Conservation (phyloP, 1,140 invertebrate species). For the Platyscapa corneri region DNA sequence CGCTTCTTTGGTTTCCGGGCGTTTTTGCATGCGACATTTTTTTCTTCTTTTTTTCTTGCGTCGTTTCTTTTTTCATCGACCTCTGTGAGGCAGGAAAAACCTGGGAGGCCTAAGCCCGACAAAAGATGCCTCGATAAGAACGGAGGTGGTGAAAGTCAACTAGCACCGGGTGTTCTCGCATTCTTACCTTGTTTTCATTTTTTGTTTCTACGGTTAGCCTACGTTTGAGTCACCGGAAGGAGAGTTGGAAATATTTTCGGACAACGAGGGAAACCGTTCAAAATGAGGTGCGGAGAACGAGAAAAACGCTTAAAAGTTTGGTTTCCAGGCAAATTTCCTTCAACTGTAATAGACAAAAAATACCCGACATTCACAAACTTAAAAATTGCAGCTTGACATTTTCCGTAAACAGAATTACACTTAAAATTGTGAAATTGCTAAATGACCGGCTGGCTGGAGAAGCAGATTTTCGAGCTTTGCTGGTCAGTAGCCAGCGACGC, state of each 20-base stretch:
- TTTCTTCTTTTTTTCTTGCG: not conserved
- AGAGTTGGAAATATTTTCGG: slow-evolving; percentile 15
- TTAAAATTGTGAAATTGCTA: not conserved
- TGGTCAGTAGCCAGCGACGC: not conserved
- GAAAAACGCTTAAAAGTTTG: slow-evolving; percentile 5
- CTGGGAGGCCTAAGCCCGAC: slow-evolving; percentile 9
- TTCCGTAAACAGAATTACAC: not conserved
- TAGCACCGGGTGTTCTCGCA: slow-evolving; percentile 27
- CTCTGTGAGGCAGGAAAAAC: not conserved
- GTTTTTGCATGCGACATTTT: slow-evolving; percentile 35
- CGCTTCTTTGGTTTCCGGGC: not conserved
- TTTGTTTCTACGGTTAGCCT: not conserved
- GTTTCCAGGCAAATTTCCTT: not conserved
- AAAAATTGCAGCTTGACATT: not conserved
- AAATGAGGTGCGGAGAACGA: not conserved
- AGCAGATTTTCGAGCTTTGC: not conserved
- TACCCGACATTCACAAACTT: not conserved
- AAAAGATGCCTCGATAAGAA: slow-evolving; percentile 44
- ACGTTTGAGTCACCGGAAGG: slow-evolving; percentile 32
- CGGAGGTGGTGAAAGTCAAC: slow-evolving; percentile 42
- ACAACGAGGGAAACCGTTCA: slow-evolving; percentile 27
- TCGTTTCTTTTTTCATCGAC: not conserved
- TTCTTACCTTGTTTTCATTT: slow-evolving; percentile 24
- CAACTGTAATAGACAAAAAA: not conserved
- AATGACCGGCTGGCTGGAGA: too few species aligned